Conservation (phyloP, 2,113 vertebrate species). For the Charina bottae region DNA sequence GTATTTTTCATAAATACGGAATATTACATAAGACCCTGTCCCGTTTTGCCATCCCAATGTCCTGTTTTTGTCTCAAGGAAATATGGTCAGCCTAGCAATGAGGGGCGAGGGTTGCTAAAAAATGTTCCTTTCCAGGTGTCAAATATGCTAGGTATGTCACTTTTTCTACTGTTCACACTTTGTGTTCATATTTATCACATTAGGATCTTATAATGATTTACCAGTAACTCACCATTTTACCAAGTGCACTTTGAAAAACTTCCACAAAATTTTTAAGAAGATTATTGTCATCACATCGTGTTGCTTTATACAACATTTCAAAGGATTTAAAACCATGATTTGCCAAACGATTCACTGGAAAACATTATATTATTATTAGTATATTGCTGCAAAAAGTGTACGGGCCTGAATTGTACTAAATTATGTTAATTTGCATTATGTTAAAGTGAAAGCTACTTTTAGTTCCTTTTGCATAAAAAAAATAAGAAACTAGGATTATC, state of each 20-base stretch:
- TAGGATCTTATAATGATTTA: conserved; percentile 1
- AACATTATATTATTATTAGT: conserved; percentile 39
- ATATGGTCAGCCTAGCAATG: no score
- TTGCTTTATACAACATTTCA: conserved; percentile 95
- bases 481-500: not conserved
- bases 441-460: conserved; percentile 17
- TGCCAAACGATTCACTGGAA: conserved; percentile 91
- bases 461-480: not conserved
- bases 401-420: conserved; percentile 10
- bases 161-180: fast-evolving
- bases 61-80: no score
- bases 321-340: conserved; percentile 96
- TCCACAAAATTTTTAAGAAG: conserved; percentile 88
- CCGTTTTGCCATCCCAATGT: no score
- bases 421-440: not conserved
- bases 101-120: not conserved
- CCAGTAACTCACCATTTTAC: conserved; percentile 85
- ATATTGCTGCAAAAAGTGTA: conserved; percentile 17
- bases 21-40: no score
- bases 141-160: not conserved
- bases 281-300: conserved; percentile 87
- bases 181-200: not conserved
- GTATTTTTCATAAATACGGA: no score
- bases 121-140: not conserved
- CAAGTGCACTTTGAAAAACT: conserved; percentile 87